These are phyloP conservation scores for Hippocampus mohnikei DNA, from an alignment of 2,113 vertebrate genomes.

Conservation along the genomic window DNA sequence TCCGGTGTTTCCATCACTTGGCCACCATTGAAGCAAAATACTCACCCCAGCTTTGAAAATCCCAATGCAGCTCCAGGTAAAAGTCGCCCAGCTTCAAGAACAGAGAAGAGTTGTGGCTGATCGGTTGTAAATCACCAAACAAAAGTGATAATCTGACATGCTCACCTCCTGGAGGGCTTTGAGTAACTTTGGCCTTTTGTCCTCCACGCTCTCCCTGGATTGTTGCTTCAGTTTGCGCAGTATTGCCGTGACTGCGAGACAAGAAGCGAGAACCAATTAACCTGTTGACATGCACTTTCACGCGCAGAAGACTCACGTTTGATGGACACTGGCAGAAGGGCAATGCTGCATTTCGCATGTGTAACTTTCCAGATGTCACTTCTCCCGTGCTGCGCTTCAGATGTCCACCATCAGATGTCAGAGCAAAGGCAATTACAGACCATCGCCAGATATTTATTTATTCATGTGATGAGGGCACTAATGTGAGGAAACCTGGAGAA, in stretches of 20 bases:
- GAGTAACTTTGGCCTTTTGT: conserved; percentile 90
- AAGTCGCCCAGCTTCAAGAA: conserved; percentile 89
- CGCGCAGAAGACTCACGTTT: background rate
- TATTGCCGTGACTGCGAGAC: conserved; percentile 84
- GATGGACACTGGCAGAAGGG: background rate
- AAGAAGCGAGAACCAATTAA: background rate
- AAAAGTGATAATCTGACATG: background rate
- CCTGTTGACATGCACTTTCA: background rate
- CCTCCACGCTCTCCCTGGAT: conserved; percentile 94
- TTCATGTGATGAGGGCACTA: background rate
- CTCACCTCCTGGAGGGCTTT: conserved; percentile 92
- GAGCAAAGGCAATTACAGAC: too few species aligned
- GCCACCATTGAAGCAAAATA: background rate
- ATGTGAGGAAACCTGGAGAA: background rate
- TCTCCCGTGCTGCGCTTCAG: too few species aligned
- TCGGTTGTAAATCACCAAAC: background rate
- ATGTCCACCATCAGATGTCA: too few species aligned
- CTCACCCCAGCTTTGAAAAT: conserved; percentile 99
- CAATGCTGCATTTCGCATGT: background rate
- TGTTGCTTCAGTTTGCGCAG: conserved; percentile 96
- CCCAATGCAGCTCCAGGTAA: conserved; percentile 97
- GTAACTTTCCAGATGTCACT: background rate
- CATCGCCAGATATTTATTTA: background rate
- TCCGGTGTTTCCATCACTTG: background rate
- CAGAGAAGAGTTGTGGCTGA: background rate